Evolutionary conservation across 2,888 invertebrate species (phyloP), one percentile per base, ranked within the genome.

Genomic region (Oxytorus armatus): DNA sequence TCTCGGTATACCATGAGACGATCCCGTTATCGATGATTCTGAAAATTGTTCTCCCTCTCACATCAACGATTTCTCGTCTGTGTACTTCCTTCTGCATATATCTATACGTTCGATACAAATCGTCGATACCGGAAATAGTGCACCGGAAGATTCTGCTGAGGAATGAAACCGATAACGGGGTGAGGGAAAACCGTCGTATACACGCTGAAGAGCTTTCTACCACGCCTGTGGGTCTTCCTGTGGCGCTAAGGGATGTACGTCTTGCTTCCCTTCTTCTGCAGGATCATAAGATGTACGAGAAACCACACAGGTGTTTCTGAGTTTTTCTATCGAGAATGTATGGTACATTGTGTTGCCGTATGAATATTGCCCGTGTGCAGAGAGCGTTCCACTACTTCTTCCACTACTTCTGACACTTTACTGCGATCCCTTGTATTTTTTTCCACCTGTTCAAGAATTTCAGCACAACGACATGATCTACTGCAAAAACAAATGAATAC

Each of bases 201-300:
- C 14, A 10, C 10, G 16, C 8, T 18, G 65, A 65, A 65, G 44
- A 16, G 33, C 65, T 33, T 65, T 16, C 25, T 33, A 11, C 23
- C 18, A 53, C 10, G 18, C 36, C 42, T 39, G 14, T 29, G 14
- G 44, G 63, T 63, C n/a, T n/a, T n/a, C n/a, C n/a, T 11, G 39
- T 39, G 10, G 1, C 39, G 1, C 29, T 5, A 29, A 2, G 29
- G 5, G 29, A 29, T 5, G 3, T 29, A 42, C 25, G 23, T 44
- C 14, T 49, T 3, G 49, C 18, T 21, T 49, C 49, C 18, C 49
- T 11, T 25, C 25, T 63, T 14, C 14, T 16, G 39, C 23, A 63
- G 44, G 61, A 63, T 63, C 44, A 44, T 14, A 16, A 8, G 44
- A 51, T 51, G 5, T n/a, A 66, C n/a, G 66, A 59, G 65, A 72